Percentiles rank a stretch among this genome's conserved stretches.
Evolutionary conservation across 92 coral and sea anemone species (phyloP).

Genomic region (Umimayanthus chanpuru): DNA sequence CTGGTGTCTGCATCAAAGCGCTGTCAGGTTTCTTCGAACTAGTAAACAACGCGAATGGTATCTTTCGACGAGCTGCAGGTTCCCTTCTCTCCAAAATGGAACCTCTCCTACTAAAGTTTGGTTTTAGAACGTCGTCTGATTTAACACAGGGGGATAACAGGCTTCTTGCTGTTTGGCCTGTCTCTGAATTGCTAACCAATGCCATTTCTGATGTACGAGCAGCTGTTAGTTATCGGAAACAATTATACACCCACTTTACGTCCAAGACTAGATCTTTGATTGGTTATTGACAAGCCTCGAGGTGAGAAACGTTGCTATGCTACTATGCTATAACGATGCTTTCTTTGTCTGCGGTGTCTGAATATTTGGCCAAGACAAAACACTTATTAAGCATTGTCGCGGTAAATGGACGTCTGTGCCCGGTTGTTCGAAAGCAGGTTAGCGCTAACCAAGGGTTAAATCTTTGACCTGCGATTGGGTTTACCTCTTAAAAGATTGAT

Average conservation of each 20-base stretch:
- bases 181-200: not conserved
- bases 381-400: not conserved
- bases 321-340: not conserved
- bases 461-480: too few species aligned
- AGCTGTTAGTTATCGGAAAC: not conserved
- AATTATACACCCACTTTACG: not conserved
- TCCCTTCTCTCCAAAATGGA: not conserved
- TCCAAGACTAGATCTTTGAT: not conserved
- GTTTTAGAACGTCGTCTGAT: not conserved
- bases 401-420: not conserved
- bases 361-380: not conserved
- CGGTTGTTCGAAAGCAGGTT: not conserved
- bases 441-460: too few species aligned
- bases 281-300: not conserved
- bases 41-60: not conserved
- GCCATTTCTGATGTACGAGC: not conserved
- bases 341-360: not conserved
- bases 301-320: not conserved
- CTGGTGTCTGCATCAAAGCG: not conserved
- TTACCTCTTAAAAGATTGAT: too few species aligned
- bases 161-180: not conserved
- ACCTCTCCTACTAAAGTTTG: not conserved
- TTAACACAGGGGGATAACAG: not conserved
- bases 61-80: not conserved
- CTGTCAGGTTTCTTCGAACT: not conserved